Conservation (phyloP, 2,113 vertebrate genomes). For the Nannospalax galili region DNA sequence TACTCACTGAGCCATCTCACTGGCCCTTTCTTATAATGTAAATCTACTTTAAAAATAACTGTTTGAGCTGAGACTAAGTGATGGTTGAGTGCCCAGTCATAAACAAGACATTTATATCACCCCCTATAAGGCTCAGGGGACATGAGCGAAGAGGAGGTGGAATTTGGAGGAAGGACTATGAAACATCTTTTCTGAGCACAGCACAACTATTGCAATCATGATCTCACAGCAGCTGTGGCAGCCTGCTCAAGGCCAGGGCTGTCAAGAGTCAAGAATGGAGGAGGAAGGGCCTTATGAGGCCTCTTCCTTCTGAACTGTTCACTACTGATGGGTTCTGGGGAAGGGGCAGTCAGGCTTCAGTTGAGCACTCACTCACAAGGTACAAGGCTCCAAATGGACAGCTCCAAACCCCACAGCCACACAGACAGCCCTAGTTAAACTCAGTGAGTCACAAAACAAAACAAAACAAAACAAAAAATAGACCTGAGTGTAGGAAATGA, state of each 20-base stretch:
- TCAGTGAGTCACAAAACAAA: too few species aligned
- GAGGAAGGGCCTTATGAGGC: not conserved
- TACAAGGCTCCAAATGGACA: not conserved
- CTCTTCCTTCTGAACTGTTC: not conserved
- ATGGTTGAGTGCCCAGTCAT: not conserved
- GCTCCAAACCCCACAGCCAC: not conserved
- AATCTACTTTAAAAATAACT: slow-evolving; percentile 19
- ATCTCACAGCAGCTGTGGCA: not conserved
- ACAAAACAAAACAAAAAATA: too few species aligned
- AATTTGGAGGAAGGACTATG: not conserved
- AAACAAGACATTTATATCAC: not conserved
- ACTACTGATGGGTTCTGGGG: not conserved
- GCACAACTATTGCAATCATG: not conserved
- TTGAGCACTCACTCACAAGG: not conserved
- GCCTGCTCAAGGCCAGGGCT: not conserved
- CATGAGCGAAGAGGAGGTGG: not conserved
- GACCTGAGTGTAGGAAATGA: too few species aligned
- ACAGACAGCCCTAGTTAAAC: not conserved
- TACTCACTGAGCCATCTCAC: not conserved
- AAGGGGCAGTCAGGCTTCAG: not conserved
- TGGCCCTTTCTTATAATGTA: not conserved
- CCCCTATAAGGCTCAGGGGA: not conserved
- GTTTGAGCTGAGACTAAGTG: not conserved
- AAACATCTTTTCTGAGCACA: not conserved
- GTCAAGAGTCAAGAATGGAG: not conserved